Percentiles rank a stretch among this genome's conserved stretches.
Evolutionary conservation across 2,113 vertebrate species (phyloP).

Genomic region (Nycticryphes semicollaris): DNA sequence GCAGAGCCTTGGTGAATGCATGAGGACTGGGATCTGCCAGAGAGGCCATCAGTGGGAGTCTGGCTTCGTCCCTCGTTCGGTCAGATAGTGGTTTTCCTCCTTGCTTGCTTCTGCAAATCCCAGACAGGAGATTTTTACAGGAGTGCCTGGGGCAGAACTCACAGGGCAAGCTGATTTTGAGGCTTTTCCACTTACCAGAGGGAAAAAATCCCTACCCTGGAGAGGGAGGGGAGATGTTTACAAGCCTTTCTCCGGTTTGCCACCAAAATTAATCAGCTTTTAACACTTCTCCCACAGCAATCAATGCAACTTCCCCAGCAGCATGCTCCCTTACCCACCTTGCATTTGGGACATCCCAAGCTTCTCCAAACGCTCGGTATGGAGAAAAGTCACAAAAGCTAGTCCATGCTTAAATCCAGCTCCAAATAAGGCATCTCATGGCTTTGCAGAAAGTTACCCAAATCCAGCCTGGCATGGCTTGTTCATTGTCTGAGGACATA

Average conservation of each 20-base stretch:
- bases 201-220: neutral
- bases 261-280: neutral
- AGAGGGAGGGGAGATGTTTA: neutral
- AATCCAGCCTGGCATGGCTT: neutral
- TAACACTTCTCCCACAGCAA: neutral
- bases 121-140: neutral
- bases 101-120: neutral
- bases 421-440: slow-evolving; percentile 47
- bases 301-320: accelerated
- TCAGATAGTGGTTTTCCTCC: neutral
- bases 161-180: accelerated
- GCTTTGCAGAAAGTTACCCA: neutral
- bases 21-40: neutral
- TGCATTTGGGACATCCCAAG: neutral
- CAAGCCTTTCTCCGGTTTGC: neutral
- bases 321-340: neutral
- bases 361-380: neutral
- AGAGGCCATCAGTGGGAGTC: accelerated
- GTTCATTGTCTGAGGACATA: neutral
- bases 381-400: neutral
- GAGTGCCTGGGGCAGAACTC: neutral
- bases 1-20: neutral
- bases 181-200: neutral
- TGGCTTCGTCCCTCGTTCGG: no score
- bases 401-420: neutral